A percentile compares a stretch with the other conserved stretches of the same genome.
Conservation (phyloP, 2,113 vertebrate species). For the Protobothrops mucrosquamatus region DNA sequence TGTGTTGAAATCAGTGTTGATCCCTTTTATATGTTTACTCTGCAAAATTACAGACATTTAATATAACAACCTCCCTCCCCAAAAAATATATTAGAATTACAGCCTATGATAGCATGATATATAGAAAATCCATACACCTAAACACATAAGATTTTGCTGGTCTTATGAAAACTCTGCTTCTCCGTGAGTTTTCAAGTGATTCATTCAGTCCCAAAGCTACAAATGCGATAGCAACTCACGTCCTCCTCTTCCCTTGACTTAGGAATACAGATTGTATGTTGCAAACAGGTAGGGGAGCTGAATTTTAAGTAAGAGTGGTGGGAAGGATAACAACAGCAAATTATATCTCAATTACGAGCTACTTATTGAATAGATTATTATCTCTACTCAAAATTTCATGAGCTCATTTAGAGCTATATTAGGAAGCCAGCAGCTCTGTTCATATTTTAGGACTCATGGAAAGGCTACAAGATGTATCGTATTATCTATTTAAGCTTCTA, state of each 20-base stretch:
- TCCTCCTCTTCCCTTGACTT: neutral
- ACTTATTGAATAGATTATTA: neutral
- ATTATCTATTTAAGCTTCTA: neutral
- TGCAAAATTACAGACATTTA: neutral
- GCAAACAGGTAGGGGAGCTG: neutral
- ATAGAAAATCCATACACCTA: neutral
- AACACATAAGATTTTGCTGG: neutral
- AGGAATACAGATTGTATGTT: neutral
- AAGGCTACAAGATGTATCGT: neutral
- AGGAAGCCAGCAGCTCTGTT: neutral
- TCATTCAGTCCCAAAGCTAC: neutral
- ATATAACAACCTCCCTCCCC: neutral
- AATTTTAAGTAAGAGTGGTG: neutral
- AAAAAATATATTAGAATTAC: neutral
- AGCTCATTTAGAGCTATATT: neutral
- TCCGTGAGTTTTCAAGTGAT: neutral
- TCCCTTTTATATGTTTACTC: neutral
- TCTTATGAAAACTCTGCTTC: neutral
- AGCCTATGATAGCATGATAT: neutral
- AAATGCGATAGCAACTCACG: neutral
- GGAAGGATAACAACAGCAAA: neutral
- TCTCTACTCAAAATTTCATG: neutral
- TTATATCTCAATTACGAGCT: neutral
- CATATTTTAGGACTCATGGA: slow-evolving; percentile 5
- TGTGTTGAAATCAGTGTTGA: neutral